These are phyloP conservation scores for Micronisus gabar DNA, from an alignment of 2,113 vertebrate species.

Conservation along the genomic window DNA sequence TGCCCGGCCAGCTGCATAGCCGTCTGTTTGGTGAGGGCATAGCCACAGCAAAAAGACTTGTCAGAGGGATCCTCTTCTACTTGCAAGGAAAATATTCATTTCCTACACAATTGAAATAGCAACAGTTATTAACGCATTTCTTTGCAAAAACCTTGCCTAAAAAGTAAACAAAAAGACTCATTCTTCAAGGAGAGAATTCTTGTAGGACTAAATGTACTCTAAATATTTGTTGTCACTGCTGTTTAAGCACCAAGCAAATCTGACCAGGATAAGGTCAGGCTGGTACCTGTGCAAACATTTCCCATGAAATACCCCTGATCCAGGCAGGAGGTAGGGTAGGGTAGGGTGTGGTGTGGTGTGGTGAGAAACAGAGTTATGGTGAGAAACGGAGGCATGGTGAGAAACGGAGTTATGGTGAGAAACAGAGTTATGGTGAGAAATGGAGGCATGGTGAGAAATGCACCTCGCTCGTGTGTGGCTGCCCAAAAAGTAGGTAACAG, in stretches of 20 bases:
- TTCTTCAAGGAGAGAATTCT: background rate
- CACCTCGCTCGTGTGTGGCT: background rate
- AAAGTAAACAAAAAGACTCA: background rate
- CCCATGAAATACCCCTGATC: background rate
- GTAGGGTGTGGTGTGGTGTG: background rate
- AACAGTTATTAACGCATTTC: background rate
- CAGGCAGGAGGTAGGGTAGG: background rate
- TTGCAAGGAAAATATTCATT: background rate
- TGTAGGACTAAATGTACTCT: background rate
- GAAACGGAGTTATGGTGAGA: background rate
- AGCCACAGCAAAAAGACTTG: background rate
- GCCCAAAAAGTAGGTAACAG: background rate
- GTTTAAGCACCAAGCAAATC: background rate
- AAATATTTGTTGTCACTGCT: background rate
- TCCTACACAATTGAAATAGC: background rate
- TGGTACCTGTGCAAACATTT: background rate
- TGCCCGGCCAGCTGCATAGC: background rate
- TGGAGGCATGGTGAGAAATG: background rate
- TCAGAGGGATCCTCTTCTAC: background rate
- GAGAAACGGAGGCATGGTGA: background rate
- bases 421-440: no score
- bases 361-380: background rate
- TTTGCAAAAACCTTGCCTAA: background rate
- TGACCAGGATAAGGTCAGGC: background rate
- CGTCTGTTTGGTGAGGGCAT: background rate